Conservation (phyloP, 2,113 vertebrate species). For the Nothocercus julius region DNA sequence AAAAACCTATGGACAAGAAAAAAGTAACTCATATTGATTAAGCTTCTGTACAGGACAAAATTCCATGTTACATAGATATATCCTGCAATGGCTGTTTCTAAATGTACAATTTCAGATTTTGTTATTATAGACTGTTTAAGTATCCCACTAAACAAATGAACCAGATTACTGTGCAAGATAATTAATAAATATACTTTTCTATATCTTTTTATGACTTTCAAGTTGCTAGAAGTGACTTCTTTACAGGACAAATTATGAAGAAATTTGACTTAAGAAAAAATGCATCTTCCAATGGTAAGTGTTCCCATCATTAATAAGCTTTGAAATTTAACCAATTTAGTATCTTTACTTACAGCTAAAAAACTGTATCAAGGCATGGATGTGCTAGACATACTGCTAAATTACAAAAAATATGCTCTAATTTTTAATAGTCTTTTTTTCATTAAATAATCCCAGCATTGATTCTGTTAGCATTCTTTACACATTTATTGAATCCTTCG, state of each 20-base stretch:
- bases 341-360: background rate
- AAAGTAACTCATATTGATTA: background rate
- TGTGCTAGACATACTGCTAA: background rate
- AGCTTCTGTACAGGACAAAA: background rate
- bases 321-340: background rate
- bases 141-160: background rate
- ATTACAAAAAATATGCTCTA: background rate
- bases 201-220: background rate
- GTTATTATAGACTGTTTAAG: background rate
- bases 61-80: background rate
- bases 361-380: background rate
- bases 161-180: background rate
- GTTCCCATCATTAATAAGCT: background rate
- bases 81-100: background rate
- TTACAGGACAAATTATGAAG: background rate
- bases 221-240: background rate
- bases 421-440: background rate
- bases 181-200: too few species aligned
- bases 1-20: background rate
- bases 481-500: background rate
- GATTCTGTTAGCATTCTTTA: background rate
- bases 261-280: background rate
- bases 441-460: background rate
- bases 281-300: background rate
- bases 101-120: background rate